Evolutionary conservation across 30 jellyfish, hydroid and myxozoan genomes (phyloP).

Genomic region (Pelagia noctiluca): DNA sequence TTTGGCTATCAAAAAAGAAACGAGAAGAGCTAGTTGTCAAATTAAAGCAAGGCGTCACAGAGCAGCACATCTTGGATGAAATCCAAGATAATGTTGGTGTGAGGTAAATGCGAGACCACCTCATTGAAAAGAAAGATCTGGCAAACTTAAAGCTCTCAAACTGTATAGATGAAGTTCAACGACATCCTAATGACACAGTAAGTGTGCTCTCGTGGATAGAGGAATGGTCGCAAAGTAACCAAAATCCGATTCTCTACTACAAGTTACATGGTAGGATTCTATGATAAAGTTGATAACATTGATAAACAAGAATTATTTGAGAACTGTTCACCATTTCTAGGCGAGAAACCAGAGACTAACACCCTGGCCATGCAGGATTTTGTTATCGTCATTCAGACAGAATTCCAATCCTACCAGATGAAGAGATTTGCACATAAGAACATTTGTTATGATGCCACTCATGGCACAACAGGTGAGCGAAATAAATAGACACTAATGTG

Average conservation of each 20-base stretch:
- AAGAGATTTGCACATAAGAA: background rate
- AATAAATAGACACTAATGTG: too few relatives aligned
- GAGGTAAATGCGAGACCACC: background rate
- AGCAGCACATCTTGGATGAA: conserved; percentile 30
- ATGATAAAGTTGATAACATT: too few relatives aligned
- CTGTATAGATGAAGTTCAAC: background rate
- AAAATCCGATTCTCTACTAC: background rate
- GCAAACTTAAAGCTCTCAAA: background rate
- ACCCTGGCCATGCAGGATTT: background rate
- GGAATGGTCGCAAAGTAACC: background rate
- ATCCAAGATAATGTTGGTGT: conserved; percentile 19
- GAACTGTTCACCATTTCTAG: too few relatives aligned
- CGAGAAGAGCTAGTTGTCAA: background rate
- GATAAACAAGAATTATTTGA: too few relatives aligned
- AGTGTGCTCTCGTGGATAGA: background rate
- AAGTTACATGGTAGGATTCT: conserved; percentile 33
- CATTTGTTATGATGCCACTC: conserved; percentile 10
- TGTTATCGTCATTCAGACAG: conserved; percentile 4
- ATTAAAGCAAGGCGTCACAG: conserved; percentile 29
- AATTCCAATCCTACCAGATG: background rate
- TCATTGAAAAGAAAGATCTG: background rate
- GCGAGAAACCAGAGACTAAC: too few relatives aligned
- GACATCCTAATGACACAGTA: conserved; percentile 22
- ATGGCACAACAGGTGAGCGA: conserved; percentile 15
- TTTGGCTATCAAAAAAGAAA: conserved; percentile 8